A percentile compares a stretch with the other conserved stretches of the same genome.
Evolutionary conservation across 2,888 invertebrate species (phyloP).

Genomic region (Parnassius orleans): DNA sequence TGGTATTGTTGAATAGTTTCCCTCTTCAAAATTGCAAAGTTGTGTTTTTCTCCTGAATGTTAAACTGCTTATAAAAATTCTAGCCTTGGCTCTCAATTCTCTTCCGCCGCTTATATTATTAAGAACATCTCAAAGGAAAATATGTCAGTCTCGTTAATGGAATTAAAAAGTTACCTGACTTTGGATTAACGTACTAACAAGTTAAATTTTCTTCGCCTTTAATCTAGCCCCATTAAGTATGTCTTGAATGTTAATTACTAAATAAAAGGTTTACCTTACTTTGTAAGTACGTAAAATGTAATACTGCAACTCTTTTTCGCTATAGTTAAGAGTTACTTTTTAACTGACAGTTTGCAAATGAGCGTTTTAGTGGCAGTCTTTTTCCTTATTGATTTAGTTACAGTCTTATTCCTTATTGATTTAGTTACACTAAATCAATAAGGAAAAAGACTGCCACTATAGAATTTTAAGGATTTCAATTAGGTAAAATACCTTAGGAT

Average conservation of each 20-base stretch:
- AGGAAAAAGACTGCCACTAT: no score
- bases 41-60: constrained; percentile 42
- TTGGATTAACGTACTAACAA: constrained; percentile 66
- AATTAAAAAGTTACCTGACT: constrained; percentile 75
- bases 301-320: no score
- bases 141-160: constrained; percentile 68
- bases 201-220: constrained; percentile 59
- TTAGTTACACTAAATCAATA: no score
- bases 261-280: constrained; percentile 29
- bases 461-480: no score
- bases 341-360: no score
- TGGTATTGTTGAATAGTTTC: constrained; percentile 49
- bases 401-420: no score
- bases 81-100: constrained; percentile 43
- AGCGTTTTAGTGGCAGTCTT: no score
- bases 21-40: constrained; percentile 44
- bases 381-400: no score
- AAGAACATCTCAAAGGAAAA: constrained; percentile 62
- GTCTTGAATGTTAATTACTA: constrained; percentile 28
- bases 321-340: no score
- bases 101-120: constrained; percentile 57
- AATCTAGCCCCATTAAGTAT: constrained; percentile 45
- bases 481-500: no score
- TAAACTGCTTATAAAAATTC: constrained; percentile 63
- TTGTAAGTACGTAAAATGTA: constrained; percentile 23